These are phyloP conservation scores for Marcusenius ussheri DNA, from an alignment of 2,113 vertebrate species.

Conservation along the genomic window DNA sequence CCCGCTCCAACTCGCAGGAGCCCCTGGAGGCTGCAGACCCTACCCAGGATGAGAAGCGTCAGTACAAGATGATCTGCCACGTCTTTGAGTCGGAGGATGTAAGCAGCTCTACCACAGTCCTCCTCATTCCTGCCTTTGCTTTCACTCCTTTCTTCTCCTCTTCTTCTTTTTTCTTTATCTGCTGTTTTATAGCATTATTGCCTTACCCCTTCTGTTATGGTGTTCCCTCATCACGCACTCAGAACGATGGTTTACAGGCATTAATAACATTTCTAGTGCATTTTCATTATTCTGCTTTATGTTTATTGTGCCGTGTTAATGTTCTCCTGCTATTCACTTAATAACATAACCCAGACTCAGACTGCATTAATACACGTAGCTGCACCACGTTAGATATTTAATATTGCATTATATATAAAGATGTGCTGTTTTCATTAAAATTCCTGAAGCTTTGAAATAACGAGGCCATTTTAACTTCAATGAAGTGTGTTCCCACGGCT, in stretches of 20 bases:
- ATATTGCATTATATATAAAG: not conserved
- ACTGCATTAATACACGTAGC: not conserved
- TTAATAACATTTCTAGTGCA: not conserved
- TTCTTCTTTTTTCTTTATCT: not conserved
- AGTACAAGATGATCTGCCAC: slow-evolving; percentile 98
- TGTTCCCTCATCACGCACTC: not conserved
- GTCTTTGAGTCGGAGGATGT: slow-evolving; percentile 97
- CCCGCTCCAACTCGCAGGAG: slow-evolving; percentile 82
- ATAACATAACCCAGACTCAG: not conserved
- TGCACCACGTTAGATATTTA: not conserved
- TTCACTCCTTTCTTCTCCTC: not conserved
- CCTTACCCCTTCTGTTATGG: not conserved
- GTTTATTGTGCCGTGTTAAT: not conserved
- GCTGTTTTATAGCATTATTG: not conserved
- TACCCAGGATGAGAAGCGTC: slow-evolving; percentile 82
- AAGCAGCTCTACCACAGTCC: slow-evolving; percentile 45
- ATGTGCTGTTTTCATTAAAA: not conserved
- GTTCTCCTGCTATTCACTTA: not conserved
- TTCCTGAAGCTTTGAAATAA: not conserved
- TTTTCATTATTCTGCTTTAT: not conserved
- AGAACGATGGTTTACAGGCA: not conserved
- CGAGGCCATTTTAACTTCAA: not conserved
- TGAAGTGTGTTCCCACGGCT: not conserved
- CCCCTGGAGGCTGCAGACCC: slow-evolving; percentile 81
- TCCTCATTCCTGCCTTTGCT: not conserved